phyloP scores from a whole-genome alignment of 2,797 vertebrate genomes.

The Schizopygopsis pylzovi region DNA sequence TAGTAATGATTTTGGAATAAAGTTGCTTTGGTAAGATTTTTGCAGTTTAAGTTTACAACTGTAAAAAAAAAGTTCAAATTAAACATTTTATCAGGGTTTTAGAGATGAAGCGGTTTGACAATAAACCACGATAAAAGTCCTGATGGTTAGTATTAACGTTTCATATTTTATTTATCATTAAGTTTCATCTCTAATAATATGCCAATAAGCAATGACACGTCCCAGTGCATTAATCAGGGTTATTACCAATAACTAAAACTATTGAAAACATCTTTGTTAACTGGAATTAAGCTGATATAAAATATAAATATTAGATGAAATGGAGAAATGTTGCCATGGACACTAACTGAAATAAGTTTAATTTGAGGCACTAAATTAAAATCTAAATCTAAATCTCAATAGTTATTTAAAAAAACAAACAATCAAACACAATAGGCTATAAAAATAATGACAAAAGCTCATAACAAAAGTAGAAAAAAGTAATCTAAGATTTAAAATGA shows the following conservation, averaged over 20 bases:
- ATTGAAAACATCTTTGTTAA: neutral
- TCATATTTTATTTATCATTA: neutral
- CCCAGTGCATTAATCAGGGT: neutral
- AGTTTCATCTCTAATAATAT: neutral
- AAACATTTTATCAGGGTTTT: neutral
- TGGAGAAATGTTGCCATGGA: neutral
- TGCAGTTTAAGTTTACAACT: slow-evolving; percentile 9
- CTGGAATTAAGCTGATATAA: neutral
- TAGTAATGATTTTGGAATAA: neutral
- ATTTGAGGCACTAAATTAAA: too few species aligned
- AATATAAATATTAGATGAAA: neutral
- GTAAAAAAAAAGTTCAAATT: neutral
- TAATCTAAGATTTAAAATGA: neutral
- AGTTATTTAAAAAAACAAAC: neutral
- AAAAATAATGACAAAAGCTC: neutral
- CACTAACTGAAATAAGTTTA: too few species aligned
- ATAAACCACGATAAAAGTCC: neutral
- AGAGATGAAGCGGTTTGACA: neutral
- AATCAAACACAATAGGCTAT: too few species aligned
- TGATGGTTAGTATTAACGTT: neutral
- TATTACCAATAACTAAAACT: neutral
- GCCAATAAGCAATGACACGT: neutral
- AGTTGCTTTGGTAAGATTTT: neutral
- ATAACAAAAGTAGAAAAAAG: neutral
- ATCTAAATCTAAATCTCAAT: neutral